phyloP scores from a whole-genome alignment of 2,888 invertebrate genomes.

The Drosophila anceps region DNA sequence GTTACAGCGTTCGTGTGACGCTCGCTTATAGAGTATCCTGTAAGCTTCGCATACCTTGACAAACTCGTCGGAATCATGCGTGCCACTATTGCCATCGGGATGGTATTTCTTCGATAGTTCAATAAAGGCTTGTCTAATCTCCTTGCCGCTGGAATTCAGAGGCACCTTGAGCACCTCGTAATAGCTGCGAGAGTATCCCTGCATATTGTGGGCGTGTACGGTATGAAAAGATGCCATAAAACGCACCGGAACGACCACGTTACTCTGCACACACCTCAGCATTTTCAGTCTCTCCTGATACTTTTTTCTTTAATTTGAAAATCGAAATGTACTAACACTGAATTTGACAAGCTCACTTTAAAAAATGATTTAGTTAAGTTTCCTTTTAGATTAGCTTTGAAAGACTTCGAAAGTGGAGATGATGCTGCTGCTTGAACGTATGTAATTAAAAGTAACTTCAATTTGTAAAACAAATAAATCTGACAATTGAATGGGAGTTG shows the following conservation, averaged over 20 bases:
- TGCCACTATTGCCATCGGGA: slow-evolving; percentile 42
- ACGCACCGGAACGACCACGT: slow-evolving; percentile 18
- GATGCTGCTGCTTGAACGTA: not conserved
- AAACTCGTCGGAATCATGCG: slow-evolving; percentile 46
- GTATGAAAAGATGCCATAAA: slow-evolving; percentile 28
- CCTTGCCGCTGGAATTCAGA: slow-evolving; percentile 26
- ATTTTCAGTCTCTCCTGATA: not conserved
- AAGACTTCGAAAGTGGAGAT: not conserved
- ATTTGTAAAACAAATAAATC: not conserved
- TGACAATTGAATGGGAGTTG: not conserved
- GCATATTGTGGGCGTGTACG: not conserved
- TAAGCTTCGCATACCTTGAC: slow-evolving; percentile 61
- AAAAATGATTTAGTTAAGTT: not conserved
- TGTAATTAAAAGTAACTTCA: not conserved
- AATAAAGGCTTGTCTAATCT: slow-evolving; percentile 57
- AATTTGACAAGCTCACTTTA: slow-evolving; percentile 11
- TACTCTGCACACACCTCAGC: slow-evolving; percentile 19
- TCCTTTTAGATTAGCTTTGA: not conserved
- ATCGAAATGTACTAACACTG: slow-evolving; percentile 12
- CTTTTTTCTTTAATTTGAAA: not conserved
- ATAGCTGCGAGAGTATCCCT: slow-evolving; percentile 31
- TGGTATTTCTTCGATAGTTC: slow-evolving; percentile 65
- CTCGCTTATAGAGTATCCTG: slow-evolving; percentile 38
- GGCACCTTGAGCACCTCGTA: slow-evolving; percentile 62
- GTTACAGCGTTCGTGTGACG: slow-evolving; percentile 26